Conservation (phyloP, 2,888 invertebrate genomes). For the Tipula helvola region DNA sequence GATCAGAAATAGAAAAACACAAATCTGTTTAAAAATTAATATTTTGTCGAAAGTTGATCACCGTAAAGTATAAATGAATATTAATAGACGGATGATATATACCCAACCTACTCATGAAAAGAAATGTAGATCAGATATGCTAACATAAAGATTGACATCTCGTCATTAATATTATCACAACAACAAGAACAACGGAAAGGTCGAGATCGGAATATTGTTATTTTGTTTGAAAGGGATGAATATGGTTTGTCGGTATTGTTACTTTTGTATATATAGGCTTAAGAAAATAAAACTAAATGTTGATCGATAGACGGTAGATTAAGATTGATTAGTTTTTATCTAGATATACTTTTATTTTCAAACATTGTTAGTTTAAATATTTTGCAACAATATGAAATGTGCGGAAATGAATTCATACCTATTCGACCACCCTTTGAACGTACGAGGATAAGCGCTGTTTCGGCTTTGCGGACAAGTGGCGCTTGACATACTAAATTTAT, state of each 20-base stretch:
- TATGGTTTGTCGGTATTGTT: background rate
- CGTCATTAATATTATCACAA: background rate
- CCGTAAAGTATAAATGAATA: background rate
- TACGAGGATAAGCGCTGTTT: background rate
- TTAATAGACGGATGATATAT: background rate
- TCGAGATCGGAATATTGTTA: background rate
- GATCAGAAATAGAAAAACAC: background rate
- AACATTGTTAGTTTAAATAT: background rate
- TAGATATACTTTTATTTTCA: background rate
- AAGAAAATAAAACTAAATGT: background rate
- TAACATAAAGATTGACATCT: background rate
- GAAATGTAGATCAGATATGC: background rate
- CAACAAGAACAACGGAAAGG: background rate
- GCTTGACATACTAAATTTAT: background rate
- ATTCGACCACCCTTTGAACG: background rate
- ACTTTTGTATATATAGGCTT: background rate
- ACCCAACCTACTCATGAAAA: background rate
- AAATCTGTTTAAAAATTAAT: background rate
- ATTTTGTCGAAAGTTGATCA: background rate
- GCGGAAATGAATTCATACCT: background rate
- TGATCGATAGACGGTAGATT: background rate
- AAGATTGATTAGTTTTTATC: background rate
- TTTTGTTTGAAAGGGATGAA: background rate
- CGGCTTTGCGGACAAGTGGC: background rate
- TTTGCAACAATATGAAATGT: background rate